Evolutionary conservation across 2,113 vertebrate species (phyloP).

Genomic region (Chroicocephalus ridibundus): DNA sequence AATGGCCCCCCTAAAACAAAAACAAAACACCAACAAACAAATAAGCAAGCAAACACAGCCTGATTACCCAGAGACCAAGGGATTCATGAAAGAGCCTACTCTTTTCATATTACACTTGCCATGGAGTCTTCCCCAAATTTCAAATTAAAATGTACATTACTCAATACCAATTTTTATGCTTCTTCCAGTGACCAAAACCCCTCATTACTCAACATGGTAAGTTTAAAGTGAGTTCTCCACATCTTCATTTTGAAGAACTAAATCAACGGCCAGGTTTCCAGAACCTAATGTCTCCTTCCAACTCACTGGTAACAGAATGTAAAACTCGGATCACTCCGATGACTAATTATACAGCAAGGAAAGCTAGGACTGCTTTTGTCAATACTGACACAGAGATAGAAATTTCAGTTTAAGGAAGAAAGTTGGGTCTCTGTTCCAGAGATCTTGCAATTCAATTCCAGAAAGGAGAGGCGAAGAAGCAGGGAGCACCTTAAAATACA

Average conservation of each 20-base stretch:
- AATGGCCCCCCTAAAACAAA: background rate
- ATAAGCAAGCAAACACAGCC: background rate
- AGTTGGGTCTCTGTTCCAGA: fast-evolving
- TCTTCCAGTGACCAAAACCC: background rate
- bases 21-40: background rate
- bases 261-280: background rate
- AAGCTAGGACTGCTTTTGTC: background rate
- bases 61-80: background rate
- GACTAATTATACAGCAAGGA: background rate
- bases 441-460: background rate
- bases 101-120: background rate
- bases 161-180: background rate
- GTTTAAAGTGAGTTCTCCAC: background rate
- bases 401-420: background rate
- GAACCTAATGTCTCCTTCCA: background rate
- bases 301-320: background rate
- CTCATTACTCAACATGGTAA: background rate
- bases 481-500: background rate
- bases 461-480: background rate
- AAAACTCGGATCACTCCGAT: background rate
- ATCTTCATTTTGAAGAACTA: background rate
- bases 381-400: background rate
- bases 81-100: background rate
- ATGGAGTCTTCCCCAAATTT: background rate
- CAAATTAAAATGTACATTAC: background rate